Conservation (phyloP, 2,888 invertebrate genomes). For the Lissocephala sabroskyi region DNA sequence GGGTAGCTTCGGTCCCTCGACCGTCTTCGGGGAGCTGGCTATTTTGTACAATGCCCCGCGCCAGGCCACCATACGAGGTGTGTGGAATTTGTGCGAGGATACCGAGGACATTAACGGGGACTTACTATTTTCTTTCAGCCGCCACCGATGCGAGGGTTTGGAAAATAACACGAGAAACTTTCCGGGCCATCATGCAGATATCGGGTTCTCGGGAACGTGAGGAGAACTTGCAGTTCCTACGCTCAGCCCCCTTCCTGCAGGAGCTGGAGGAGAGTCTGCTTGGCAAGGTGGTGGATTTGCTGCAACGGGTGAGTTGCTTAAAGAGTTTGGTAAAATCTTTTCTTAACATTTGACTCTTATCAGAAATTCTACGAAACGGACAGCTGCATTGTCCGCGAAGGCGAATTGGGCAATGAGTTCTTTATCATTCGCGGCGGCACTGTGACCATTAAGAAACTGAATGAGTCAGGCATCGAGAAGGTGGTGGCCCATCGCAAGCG, state of each 20-base stretch:
- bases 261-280: constrained; percentile 81
- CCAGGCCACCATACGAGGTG: constrained; percentile 88
- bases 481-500: constrained; percentile 81
- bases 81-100: too few species aligned
- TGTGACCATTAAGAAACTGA: constrained; percentile 81
- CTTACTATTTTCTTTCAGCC: too few species aligned
- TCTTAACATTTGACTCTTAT: constrained; percentile 8
- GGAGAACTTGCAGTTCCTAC: constrained; percentile 87
- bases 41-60: constrained; percentile 94
- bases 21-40: constrained; percentile 93
- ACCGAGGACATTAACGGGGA: too few species aligned
- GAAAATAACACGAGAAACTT: constrained; percentile 89
- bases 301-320: constrained; percentile 81
- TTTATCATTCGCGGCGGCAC: constrained; percentile 90
- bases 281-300: constrained; percentile 86
- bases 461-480: constrained; percentile 76
- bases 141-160: constrained; percentile 86
- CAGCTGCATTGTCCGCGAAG: constrained; percentile 86
- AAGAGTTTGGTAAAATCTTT: constrained; percentile 6
- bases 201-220: constrained; percentile 88
- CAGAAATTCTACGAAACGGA: constrained; percentile 87
- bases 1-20: constrained; percentile 85
- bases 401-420: constrained; percentile 90
- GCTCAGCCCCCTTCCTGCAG: constrained; percentile 85
- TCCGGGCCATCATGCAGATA: constrained; percentile 91